Evolutionary conservation across 2,888 invertebrate genomes (phyloP).

Genomic region (Ceratothoa steindachneri): DNA sequence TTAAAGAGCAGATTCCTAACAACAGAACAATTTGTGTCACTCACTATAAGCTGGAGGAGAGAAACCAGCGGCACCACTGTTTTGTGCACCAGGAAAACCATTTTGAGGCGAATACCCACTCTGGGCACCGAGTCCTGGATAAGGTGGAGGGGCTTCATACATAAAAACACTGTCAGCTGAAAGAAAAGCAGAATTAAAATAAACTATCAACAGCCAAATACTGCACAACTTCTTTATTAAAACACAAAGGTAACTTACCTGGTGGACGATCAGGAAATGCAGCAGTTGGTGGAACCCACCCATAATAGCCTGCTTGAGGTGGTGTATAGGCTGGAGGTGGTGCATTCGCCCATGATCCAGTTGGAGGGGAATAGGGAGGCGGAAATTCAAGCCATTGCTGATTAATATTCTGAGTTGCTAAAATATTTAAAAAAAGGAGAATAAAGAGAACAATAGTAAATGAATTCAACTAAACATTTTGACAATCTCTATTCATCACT

Average conservation of each 20-base stretch:
- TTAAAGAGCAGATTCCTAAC: too few species aligned
- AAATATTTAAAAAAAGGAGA: conserved; percentile 51
- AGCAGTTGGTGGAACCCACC: conserved; percentile 82
- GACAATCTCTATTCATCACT: too few species aligned
- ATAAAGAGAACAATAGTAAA: too few species aligned
- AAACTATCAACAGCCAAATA: background rate
- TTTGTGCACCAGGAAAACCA: background rate
- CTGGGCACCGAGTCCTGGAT: conserved; percentile 72
- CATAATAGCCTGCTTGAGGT: conserved; percentile 80
- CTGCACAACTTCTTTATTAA: background rate
- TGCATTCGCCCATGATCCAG: conserved; percentile 74
- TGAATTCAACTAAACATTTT: too few species aligned
- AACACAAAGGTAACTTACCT: conserved; percentile 50
- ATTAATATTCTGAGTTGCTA: conserved; percentile 61
- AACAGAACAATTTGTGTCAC: conserved; percentile 1
- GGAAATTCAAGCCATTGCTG: conserved; percentile 60
- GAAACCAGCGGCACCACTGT: conserved; percentile 6
- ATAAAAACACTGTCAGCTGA: conserved; percentile 78
- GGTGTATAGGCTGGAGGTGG: conserved; percentile 87
- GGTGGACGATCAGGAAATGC: conserved; percentile 60
- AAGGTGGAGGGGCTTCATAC: conserved; percentile 87
- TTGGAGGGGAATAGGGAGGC: conserved; percentile 76
- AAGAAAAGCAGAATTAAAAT: background rate
- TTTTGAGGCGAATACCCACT: conserved; percentile 13
- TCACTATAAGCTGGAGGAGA: conserved; percentile 21